Base-by-base conservation (phyloP, 2,888 invertebrate genomes). In the Diabrotica balteata region DNA sequence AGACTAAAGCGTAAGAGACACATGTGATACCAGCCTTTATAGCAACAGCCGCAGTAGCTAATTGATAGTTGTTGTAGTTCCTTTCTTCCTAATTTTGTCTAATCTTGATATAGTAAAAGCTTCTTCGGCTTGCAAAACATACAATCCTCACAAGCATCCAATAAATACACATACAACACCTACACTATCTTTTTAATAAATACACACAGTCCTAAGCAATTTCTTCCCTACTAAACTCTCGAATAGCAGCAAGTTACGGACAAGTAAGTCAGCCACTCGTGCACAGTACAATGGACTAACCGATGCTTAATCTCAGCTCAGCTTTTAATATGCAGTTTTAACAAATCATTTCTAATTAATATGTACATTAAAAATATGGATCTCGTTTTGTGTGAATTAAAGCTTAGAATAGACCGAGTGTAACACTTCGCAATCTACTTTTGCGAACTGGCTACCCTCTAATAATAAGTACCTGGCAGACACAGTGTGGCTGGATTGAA, bases 241-340 rank as follows among this genome's bases (percentile, higher is more conserved):
- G 64, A 70, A 59, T 60, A 66, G 66, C 71, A 70, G 67, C 73
- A 71, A 79, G 76, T 78, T 78, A 78, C 73, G 78, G 78, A 79
- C 79, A 80, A 82, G 80, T 81, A 81, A 81, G 80, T 81, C 83
- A 81, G 83, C 84, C 32, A 84, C 84, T 83, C 84, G 84, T 83
- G 84, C 83, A 84, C 81, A 83, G 78, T 81, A 84, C 83, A 83
- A 82, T 83, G 83, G 82, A 84, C 84, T 84, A 84, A 84, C 84
- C 81, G 83, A 79, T 81, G 84, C 84, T 81, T 84, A 84, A 84
- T 84, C 80, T 80, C 78, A 84, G 84, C 84, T 84, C 84, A 84
- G 84, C 84, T 84, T 84, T 84, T 84, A 83, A 84, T 82, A 81
- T 83, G 83, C 83, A 81, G 81, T 82, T 82, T 82, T 81, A 82